Evolutionary conservation across 2,113 vertebrate species (phyloP).

Genomic region (Cyanistes caeruleus): DNA sequence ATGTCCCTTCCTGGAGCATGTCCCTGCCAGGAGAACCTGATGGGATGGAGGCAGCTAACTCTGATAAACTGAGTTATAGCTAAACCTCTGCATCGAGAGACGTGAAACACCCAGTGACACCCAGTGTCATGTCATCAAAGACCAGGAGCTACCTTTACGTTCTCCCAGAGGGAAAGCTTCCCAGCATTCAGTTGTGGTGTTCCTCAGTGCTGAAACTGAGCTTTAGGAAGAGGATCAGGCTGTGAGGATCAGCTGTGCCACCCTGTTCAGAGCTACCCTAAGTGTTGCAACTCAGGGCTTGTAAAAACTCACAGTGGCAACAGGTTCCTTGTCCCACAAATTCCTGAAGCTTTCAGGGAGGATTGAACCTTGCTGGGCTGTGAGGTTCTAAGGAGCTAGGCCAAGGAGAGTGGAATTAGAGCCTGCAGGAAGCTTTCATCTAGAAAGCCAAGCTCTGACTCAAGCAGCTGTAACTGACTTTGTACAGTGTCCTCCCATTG

Average conservation of each 20-base stretch:
- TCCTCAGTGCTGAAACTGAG: neutral
- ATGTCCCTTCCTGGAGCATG: neutral
- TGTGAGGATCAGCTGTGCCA: neutral
- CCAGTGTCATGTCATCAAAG: neutral
- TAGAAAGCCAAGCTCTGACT: neutral
- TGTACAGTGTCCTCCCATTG: neutral
- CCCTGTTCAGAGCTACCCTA: neutral
- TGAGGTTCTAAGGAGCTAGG: neutral
- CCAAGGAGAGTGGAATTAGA: neutral
- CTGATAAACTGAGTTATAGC: neutral
- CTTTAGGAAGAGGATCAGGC: neutral
- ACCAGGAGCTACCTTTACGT: neutral
- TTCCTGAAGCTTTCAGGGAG: neutral
- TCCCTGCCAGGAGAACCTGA: neutral
- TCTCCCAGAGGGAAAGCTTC: neutral
- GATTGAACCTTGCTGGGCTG: neutral
- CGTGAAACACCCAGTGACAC: neutral
- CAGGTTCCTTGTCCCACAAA: neutral
- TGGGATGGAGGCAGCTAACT: neutral
- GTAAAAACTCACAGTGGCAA: fast-evolving
- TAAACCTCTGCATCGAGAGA: neutral
- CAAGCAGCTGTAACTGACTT: neutral
- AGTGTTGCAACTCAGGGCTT: neutral
- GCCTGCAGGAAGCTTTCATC: neutral
- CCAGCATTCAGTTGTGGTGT: neutral